Conservation (phyloP, 1,140 invertebrate species). For the Nebria ingens region DNA sequence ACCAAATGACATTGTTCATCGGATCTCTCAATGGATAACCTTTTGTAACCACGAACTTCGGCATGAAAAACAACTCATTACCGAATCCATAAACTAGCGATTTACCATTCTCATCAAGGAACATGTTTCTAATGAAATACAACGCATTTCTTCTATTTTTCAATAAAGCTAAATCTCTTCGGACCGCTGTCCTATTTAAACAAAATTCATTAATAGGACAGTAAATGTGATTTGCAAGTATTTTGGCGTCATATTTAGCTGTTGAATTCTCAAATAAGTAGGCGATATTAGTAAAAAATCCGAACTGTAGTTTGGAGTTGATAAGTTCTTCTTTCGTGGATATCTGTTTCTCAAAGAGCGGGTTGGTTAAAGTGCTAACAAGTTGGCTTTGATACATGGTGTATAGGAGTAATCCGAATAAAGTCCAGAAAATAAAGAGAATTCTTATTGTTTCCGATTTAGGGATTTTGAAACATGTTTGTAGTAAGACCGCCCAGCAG, state of each 20-base stretch:
- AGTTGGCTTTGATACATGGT: background rate
- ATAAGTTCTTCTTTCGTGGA: background rate
- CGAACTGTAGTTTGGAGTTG: background rate
- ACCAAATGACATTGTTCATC: slow-evolving; percentile 4
- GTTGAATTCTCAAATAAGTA: too few relatives aligned
- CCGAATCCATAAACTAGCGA: background rate
- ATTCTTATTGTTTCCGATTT: background rate
- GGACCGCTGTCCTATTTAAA: background rate
- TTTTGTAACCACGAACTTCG: background rate
- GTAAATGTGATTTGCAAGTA: background rate
- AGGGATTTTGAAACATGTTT: background rate
- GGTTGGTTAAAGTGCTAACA: background rate
- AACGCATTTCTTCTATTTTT: too few relatives aligned
- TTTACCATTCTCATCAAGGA: too few relatives aligned
- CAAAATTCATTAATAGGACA: background rate
- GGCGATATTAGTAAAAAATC: background rate
- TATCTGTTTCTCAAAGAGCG: background rate
- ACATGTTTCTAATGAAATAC: too few relatives aligned
- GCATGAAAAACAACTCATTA: background rate
- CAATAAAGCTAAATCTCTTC: background rate
- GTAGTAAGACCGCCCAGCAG: background rate
- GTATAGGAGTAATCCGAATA: background rate
- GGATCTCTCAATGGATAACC: background rate
- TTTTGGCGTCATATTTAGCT: too few relatives aligned
- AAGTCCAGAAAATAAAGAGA: background rate